Base-by-base conservation (phyloP, 2,888 invertebrate species). In the Conomelus anceps region DNA sequence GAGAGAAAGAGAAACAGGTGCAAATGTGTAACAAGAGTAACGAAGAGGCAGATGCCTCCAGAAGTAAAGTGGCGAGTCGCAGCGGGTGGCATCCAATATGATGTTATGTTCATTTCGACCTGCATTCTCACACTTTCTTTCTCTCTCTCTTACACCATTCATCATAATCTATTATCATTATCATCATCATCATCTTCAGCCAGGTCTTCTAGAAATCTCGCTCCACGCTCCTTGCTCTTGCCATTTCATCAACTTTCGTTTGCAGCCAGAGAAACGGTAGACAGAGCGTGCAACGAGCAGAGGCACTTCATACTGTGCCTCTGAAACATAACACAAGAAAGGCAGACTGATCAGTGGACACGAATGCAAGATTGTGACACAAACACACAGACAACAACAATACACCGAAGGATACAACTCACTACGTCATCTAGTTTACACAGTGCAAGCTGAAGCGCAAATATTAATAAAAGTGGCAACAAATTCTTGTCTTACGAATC, bases 271-370 rank as follows among this genome's bases (percentile, higher is more conserved):
- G 34, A 7, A 63, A 63, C 63, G n/a, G 63, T 63, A 1, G 63
- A n/a, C 23, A 23, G 86, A 86, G 86, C 91, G 89, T 91, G 89
- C 90, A 91, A 90, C 91, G 90, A 90, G 90, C 91, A 91, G 90
- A 89, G 89, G 89, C 91, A 90, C 89, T 90, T 88, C 88, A 89
- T 90, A 41, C 90, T 85, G 91, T 91, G 91, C 91, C 91, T 91
- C 91, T 91, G 90, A 89, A 91, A 91, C 91, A 91, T 89, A 90
- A 91, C 89, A 90, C 88, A 89, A 90, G 89, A 90, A 90, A 29
- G 86, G 86, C 24, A 86, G 86, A 86, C 86, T 86, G 86, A 86
- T 86, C 29, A 86, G 24, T 23, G 23, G 24, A 86, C 24, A 86
- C 86, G 26, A 86, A 86, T 63, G 63, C 63, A 63, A 63, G 34